Evolutionary conservation across 1,140 invertebrate species (phyloP).

Genomic region (Macrosteles quadrilineatus): DNA sequence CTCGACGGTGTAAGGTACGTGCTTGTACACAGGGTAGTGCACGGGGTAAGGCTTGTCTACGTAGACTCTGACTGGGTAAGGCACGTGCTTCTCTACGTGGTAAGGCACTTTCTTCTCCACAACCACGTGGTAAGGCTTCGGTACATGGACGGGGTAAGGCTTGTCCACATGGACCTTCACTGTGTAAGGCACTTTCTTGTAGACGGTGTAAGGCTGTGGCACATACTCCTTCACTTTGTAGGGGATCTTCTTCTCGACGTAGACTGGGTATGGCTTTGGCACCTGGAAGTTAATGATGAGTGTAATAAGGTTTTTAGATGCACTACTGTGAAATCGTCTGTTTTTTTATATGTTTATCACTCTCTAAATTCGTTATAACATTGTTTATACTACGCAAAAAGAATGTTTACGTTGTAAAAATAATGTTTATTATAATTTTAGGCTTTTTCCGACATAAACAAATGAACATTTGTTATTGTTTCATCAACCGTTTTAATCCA

Average conservation of each 20-base stretch:
- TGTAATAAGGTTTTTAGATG: slow-evolving; percentile 53
- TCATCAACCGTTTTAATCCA: no score
- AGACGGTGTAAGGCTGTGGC: slow-evolving; percentile 63
- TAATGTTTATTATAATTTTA: no score
- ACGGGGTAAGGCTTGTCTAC: slow-evolving; percentile 53
- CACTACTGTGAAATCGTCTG: slow-evolving; percentile 47
- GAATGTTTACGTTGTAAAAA: no score
- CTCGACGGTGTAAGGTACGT: slow-evolving; percentile 58
- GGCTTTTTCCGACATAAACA: no score
- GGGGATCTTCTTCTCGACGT: slow-evolving; percentile 64
- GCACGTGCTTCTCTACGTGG: slow-evolving; percentile 59
- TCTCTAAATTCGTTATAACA: no score
- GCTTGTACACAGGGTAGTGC: slow-evolving; percentile 57
- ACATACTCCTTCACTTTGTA: slow-evolving; percentile 62
- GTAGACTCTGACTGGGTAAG: slow-evolving; percentile 55
- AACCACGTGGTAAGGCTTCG: slow-evolving; percentile 27
- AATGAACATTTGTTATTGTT: no score
- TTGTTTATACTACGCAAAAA: no score
- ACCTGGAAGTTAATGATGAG: no score
- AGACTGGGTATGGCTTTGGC: slow-evolving; percentile 62
- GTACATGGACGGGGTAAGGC: slow-evolving; percentile 21
- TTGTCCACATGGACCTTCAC: slow-evolving; percentile 39
- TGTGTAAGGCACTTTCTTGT: slow-evolving; percentile 41
- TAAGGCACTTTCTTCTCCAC: slow-evolving; percentile 28
- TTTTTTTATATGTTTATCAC: no score